Percentiles rank a stretch among this genome's conserved stretches.
These are phyloP conservation scores for Plectropomus leopardus DNA, from an alignment of 2,113 vertebrate genomes.

Conservation along the genomic window DNA sequence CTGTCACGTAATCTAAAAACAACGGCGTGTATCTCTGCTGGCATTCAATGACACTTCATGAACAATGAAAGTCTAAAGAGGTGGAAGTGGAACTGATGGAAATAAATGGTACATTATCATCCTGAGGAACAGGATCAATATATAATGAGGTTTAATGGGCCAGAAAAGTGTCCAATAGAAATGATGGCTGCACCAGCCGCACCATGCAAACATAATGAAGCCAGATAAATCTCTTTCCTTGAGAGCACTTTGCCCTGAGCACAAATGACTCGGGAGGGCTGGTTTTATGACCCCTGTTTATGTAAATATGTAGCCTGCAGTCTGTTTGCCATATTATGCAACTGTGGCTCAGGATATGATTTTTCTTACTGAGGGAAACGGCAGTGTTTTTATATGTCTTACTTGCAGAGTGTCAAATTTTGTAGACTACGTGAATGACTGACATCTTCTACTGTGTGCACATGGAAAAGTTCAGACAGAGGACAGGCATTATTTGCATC, in stretches of 20 bases:
- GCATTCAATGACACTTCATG: constrained; percentile 48
- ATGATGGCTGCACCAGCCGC: constrained; percentile 68
- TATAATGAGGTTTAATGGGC: constrained; percentile 82
- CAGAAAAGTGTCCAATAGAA: constrained; percentile 80
- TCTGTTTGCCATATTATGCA: constrained; percentile 71
- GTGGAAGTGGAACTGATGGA: constrained; percentile 63
- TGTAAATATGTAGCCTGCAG: constrained; percentile 79
- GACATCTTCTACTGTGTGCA: constrained; percentile 50
- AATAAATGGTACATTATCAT: constrained; percentile 71
- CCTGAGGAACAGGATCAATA: constrained; percentile 74
- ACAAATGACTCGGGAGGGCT: constrained; percentile 71
- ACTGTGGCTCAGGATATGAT: constrained; percentile 48
- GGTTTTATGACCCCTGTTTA: constrained; percentile 75
- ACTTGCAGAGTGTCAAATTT: constrained; percentile 37
- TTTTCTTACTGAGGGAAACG: constrained; percentile 60
- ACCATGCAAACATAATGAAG: constrained; percentile 75
- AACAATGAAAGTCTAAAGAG: constrained; percentile 61
- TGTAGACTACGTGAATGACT: constrained; percentile 55
- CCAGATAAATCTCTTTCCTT: constrained; percentile 74
- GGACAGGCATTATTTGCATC: constrained; percentile 66
- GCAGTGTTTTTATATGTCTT: constrained; percentile 58
- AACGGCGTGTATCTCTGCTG: constrained; percentile 34
- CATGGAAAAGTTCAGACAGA: constrained; percentile 64
- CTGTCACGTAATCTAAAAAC: constrained; percentile 14
- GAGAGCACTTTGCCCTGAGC: constrained; percentile 71